Base-by-base conservation (phyloP, 2,888 invertebrate species). In the Drosophila emarginata region DNA sequence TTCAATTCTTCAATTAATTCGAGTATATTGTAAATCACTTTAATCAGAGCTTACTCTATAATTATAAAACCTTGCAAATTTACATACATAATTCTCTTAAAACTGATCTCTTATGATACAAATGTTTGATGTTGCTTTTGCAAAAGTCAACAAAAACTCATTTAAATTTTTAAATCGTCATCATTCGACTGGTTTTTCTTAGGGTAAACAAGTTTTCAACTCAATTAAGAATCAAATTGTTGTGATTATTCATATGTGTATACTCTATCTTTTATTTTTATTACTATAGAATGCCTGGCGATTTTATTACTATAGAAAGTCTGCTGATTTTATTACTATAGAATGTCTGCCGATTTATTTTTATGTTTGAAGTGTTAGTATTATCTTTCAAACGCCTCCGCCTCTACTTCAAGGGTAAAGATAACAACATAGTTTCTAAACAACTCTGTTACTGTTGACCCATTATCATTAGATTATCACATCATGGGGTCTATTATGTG, bases 381-480 rank as follows among this genome's bases (percentile, higher is more conserved):
- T 11, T 45, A 21, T 45, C 40, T 45, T 2, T 32, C 9, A 32
- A 32, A 32, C 32, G 40, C 15, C 40, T 40, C 7, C 15, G 15
- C 5, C 40, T 45, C 40, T 3, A 15, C 18, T 18, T 40, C 40
- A 9, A 40, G 18, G 15, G 40, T 9, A 15, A 7, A n/a, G 40
- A 40, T 40, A 14, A 40, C 15, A 15, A 45, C 18, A 45, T 15
- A 45, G 45, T 18, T 18, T 12, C 11, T 1, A 12, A 45, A 21
- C 45, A 12, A 37, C 11, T 45, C 4, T 45, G 45, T 45, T 45
- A 45, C 45, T 45, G 21, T 45, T 45, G 45, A 45, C 45, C 45
- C 45, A 45, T 45, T 45, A 45, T 45, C 45, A 45, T 21, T 11
- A 21, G 11, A 45, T 45, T 45, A 45, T 45, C 18, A 9, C 45